Base-by-base conservation (phyloP, 2,113 vertebrate species). In the Silurus meridionalis region DNA sequence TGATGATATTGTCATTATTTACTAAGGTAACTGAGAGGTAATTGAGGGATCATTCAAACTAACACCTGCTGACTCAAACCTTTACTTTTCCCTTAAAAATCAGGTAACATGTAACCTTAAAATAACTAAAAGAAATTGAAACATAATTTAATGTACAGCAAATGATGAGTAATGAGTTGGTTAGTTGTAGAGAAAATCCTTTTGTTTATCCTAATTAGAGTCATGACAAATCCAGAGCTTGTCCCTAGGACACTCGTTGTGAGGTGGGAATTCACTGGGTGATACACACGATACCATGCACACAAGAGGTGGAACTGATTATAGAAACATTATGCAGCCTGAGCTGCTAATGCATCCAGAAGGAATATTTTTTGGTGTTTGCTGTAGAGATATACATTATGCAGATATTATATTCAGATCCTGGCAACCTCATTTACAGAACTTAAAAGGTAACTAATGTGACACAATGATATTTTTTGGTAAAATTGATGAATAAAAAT, bases 1-100 rank as follows among this genome's bases (percentile, higher is more conserved):
- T 88, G 85, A 66, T 81, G 92, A 88, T 88, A 92, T 90, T 90
- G 86, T 90, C 91, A 92, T 93, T 93, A 89, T 93, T 94, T 91
- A 93, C 88, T 89, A 90, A 92, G 92, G 92, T 85, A 75, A 87
- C 82, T 79, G 86, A 91, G 88, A 90, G 91, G 89, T 90, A 94
- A 94, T 94, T 93, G 93, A 94, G 91, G 92, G 94, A 94, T 95
- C 91, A 93, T 94, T 95, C 94, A 95, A 93, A 91, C 80, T 91
- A 93, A 93, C 87, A 90, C 87, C 89, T 69, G 87, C 92, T 93
- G 95, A 94, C 91, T 94, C 92, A 84, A 91, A 89, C 88, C 89
- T 92, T 89, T 88, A 79, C 92, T 94, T 89, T 91, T 92, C 91
- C 91, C 91, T 90, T 92, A 90, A 79, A 58, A 57, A 57, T 57